Evolutionary conservation across 2,113 vertebrate species (phyloP).

Genomic region (Mirounga angustirostris): DNA sequence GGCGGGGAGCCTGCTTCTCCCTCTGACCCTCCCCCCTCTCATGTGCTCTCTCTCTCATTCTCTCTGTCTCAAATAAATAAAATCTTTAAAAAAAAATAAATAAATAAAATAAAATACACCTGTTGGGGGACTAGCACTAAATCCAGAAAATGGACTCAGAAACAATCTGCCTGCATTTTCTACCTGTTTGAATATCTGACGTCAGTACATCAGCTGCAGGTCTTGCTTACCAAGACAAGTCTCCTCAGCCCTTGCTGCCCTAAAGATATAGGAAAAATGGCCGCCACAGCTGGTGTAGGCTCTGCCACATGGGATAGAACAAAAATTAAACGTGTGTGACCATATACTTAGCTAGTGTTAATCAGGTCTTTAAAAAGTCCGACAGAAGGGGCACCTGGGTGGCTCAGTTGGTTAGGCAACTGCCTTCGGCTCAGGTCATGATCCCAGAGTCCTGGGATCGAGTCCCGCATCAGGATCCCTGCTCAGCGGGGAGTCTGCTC

Average conservation of each 20-base stretch:
- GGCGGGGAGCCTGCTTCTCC: too few relatives aligned
- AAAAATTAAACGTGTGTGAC: not conserved
- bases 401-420: too few relatives aligned
- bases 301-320: not conserved
- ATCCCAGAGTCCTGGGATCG: too few relatives aligned
- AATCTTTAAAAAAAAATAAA: too few relatives aligned
- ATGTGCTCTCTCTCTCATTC: too few relatives aligned
- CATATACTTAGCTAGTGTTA: not conserved
- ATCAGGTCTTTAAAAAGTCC: not conserved
- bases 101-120: not conserved
- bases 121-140: not conserved
- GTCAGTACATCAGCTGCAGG: not conserved
- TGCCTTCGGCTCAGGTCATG: too few relatives aligned
- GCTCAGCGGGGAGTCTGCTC: too few relatives aligned
- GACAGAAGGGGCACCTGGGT: not conserved
- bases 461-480: too few relatives aligned
- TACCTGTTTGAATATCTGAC: not conserved
- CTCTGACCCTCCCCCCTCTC: too few relatives aligned
- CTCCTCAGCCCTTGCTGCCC: not conserved
- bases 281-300: not conserved
- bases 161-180: not conserved
- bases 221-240: not conserved
- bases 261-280: conserved; percentile 13
- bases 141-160: not conserved
- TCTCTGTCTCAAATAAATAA: too few relatives aligned